These are phyloP conservation scores for Trichonephila inaurata DNA, from an alignment of 1,140 invertebrate genomes.

Conservation along the genomic window DNA sequence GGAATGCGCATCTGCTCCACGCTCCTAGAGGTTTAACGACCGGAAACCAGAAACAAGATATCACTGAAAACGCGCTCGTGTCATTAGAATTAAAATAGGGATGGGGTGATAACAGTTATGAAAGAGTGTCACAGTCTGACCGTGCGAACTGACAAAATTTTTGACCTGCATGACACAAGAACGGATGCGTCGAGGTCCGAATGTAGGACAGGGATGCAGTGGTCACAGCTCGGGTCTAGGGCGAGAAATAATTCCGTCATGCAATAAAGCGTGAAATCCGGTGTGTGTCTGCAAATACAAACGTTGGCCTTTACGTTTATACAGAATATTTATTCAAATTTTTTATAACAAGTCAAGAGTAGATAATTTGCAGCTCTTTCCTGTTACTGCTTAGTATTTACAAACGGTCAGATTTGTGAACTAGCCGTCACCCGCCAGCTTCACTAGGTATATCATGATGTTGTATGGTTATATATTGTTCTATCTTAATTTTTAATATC, in stretches of 20 bases:
- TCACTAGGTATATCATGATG: too few relatives aligned
- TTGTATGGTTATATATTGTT: too few relatives aligned
- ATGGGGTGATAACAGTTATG: constrained; percentile 22
- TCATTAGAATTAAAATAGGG: constrained; percentile 25
- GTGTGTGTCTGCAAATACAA: not conserved
- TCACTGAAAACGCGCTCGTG: not conserved
- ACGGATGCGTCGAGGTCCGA: constrained; percentile 18
- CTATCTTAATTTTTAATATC: too few relatives aligned
- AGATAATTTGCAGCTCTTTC: too few relatives aligned
- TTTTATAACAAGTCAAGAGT: too few relatives aligned
- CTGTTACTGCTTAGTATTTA: too few relatives aligned
- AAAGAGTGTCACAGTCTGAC: constrained; percentile 55
- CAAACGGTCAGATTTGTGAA: too few relatives aligned
- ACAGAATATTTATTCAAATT: not conserved
- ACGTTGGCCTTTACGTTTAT: not conserved
- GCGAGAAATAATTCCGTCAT: not conserved
- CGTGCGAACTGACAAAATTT: constrained; percentile 39
- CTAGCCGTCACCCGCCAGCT: too few relatives aligned
- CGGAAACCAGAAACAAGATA: constrained; percentile 23
- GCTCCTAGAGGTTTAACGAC: not conserved
- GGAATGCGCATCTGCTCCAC: not conserved
- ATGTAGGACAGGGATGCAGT: not conserved
- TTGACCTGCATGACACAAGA: not conserved
- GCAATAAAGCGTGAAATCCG: constrained; percentile 7
- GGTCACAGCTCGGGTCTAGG: not conserved